phyloP scores from a whole-genome alignment of 2,888 invertebrate genomes.

The Nephrotoma guestfalica region DNA sequence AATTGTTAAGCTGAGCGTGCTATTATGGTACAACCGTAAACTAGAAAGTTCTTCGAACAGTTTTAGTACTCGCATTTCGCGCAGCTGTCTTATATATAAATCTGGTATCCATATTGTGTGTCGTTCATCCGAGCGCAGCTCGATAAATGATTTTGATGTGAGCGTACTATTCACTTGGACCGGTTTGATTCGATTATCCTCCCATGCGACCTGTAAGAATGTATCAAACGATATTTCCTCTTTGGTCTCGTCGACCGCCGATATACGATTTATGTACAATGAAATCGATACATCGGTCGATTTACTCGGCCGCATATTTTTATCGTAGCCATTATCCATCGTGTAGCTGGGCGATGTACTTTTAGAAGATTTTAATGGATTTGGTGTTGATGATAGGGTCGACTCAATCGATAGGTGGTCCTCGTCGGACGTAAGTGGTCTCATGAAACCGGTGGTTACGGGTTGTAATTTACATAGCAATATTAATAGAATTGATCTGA shows the following conservation, averaged over 20 bases:
- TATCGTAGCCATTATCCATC: conserved; percentile 18
- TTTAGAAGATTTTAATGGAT: not conserved
- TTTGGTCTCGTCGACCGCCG: conserved; percentile 47
- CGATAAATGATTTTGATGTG: conserved; percentile 15
- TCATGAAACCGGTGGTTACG: not conserved
- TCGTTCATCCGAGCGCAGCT: conserved; percentile 19
- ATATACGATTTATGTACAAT: conserved; percentile 44
- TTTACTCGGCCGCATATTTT: conserved; percentile 20
- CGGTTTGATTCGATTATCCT: conserved; percentile 35
- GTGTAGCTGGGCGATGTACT: conserved; percentile 12
- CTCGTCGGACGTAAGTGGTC: not conserved
- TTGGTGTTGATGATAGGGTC: not conserved
- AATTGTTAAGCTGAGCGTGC: conserved; percentile 48
- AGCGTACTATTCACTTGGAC: conserved; percentile 11
- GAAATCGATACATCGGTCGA: conserved; percentile 42
- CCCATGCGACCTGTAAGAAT: conserved; percentile 50
- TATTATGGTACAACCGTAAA: conserved; percentile 42
- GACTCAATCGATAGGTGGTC: not conserved
- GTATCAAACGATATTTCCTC: conserved; percentile 51
- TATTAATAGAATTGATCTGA: not conserved
- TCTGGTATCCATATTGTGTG: conserved; percentile 33
- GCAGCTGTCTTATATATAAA: conserved; percentile 46
- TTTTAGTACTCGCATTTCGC: conserved; percentile 44
- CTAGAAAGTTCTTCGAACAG: conserved; percentile 49
- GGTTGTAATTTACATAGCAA: not conserved